Conservation (phyloP, 2,113 vertebrate genomes). For the Macrotis lagotis region DNA sequence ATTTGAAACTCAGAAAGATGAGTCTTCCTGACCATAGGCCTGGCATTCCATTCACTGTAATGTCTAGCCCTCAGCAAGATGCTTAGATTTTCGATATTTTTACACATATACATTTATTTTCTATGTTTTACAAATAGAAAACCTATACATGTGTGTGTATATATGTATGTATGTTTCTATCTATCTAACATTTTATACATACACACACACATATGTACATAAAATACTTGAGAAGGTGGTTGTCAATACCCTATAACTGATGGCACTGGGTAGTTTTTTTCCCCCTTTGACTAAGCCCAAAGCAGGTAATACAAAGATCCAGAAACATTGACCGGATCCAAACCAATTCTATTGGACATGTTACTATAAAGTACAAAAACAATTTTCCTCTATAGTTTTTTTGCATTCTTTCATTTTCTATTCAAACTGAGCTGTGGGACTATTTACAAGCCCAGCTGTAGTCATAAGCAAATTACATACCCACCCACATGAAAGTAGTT, state of each 20-base stretch:
- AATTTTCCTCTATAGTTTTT: not conserved
- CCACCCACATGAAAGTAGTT: not conserved
- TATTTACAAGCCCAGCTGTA: not conserved
- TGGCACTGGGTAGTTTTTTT: conserved; percentile 49
- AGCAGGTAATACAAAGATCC: conserved; percentile 27
- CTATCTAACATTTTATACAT: no score
- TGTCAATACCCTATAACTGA: conserved; percentile 58
- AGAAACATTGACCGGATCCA: not conserved
- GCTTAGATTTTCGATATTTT: no score
- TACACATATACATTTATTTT: no score
- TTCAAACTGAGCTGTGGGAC: not conserved
- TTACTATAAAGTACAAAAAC: conserved; percentile 15
- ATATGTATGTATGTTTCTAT: no score
- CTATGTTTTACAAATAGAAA: no score
- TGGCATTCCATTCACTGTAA: no score
- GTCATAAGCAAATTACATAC: not conserved
- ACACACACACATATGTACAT: no score
- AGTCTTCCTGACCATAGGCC: no score
- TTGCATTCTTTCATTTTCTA: conserved; percentile 47
- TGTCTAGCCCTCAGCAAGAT: no score
- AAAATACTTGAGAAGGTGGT: not conserved
- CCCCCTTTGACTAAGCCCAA: conserved; percentile 64
- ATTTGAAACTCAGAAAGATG: no score
- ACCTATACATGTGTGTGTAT: no score
- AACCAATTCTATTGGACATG: not conserved